phyloP scores from a whole-genome alignment of 2,888 invertebrate species.

The Limnephilus lunatus region DNA sequence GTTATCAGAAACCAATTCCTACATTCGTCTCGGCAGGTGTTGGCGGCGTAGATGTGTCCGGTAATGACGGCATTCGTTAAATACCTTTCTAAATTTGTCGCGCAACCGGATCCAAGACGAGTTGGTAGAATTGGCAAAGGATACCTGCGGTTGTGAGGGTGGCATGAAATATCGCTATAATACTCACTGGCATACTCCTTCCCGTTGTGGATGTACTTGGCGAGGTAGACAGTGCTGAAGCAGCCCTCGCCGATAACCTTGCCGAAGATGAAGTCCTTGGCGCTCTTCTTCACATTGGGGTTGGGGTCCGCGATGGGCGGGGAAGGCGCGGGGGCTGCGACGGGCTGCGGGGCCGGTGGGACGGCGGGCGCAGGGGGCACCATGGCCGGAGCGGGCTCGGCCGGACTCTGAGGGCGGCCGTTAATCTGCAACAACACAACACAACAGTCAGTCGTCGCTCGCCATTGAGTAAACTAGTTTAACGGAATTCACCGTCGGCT shows the following conservation, averaged over 20 bases:
- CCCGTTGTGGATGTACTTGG: conserved; percentile 92
- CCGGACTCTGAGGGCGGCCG: conserved; percentile 72
- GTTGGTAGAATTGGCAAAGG: conserved; percentile 64
- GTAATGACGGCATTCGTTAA: conserved; percentile 39
- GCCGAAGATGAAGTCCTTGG: conserved; percentile 96
- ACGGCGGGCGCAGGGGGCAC: conserved; percentile 72
- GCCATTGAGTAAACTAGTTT: neutral
- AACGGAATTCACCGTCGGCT: neutral
- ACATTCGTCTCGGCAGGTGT: conserved; percentile 34
- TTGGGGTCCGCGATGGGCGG: conserved; percentile 70
- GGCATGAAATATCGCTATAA: neutral
- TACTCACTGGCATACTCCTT: conserved; percentile 96
- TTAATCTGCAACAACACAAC: conserved; percentile 70
- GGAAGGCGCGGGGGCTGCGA: conserved; percentile 71
- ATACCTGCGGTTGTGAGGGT: conserved; percentile 25
- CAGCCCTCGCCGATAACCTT: conserved; percentile 98
- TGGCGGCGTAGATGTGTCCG: conserved; percentile 34
- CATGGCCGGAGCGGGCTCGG: conserved; percentile 68
- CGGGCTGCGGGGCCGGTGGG: conserved; percentile 70
- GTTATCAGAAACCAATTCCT: conserved; percentile 34
- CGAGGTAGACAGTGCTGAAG: conserved; percentile 96
- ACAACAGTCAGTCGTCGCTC: neutral
- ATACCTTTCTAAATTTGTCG: conserved; percentile 44
- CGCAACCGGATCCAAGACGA: conserved; percentile 33
- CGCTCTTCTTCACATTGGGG: conserved; percentile 81